phyloP scores from a whole-genome alignment of 2,888 invertebrate species.

The Coronaproctus castanopsis region DNA sequence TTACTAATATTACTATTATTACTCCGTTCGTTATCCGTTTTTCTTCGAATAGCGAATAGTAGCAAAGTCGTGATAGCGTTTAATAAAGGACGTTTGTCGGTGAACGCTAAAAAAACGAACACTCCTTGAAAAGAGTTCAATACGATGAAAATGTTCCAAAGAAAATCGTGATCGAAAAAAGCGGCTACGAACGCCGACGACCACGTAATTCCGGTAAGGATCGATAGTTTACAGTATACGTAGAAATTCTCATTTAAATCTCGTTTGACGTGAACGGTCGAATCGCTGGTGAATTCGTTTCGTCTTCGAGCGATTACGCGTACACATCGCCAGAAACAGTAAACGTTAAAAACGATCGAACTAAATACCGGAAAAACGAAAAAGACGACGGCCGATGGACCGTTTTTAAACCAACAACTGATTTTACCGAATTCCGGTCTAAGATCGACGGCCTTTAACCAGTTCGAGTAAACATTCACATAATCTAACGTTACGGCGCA shows the following conservation, averaged over 20 bases:
- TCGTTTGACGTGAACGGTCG: conserved; percentile 21
- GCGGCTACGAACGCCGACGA: conserved; percentile 29
- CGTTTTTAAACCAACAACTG: conserved; percentile 32
- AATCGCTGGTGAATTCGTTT: conserved; percentile 21
- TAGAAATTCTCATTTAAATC: too few species aligned
- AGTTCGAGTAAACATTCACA: conserved; percentile 26
- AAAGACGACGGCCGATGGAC: conserved; percentile 29
- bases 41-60: too few species aligned
- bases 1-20: too few species aligned
- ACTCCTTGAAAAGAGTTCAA: conserved; percentile 31
- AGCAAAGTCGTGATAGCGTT: too few species aligned
- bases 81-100: too few species aligned
- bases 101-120: too few species aligned
- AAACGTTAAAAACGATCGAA: conserved; percentile 27
- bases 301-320: too few species aligned
- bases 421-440: conserved; percentile 29
- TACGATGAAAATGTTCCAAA: conserved; percentile 30
- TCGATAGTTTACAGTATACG: conserved; percentile 29
- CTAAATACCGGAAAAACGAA: conserved; percentile 30
- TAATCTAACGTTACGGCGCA: too few species aligned
- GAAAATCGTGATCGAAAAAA: conserved; percentile 25
- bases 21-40: too few species aligned
- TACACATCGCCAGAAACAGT: conserved; percentile 27
- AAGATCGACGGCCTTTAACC: conserved; percentile 21
- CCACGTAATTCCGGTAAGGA: conserved; percentile 32